Evolutionary conservation across 2,797 vertebrate genomes (phyloP).

Genomic region (Leptoclinus maculatus): DNA sequence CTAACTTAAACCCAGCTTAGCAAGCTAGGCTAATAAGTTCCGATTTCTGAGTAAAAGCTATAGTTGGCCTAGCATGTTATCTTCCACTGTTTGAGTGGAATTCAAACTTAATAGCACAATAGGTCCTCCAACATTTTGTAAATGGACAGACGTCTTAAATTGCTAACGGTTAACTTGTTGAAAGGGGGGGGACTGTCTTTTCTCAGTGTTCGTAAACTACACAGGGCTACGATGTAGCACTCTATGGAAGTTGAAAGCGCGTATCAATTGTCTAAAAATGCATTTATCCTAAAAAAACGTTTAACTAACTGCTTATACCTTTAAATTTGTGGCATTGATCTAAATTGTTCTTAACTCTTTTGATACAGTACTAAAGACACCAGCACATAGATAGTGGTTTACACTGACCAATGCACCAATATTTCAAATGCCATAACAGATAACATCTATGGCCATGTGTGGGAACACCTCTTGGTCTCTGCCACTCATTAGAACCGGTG

Average conservation of each 20-base stretch:
- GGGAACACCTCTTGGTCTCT: not conserved
- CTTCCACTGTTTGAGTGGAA: too few relatives aligned
- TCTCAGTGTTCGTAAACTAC: not conserved
- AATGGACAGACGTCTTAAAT: too few relatives aligned
- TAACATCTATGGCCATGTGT: not conserved
- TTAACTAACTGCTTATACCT: too few relatives aligned
- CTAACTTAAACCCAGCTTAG: too few relatives aligned
- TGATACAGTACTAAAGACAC: too few relatives aligned
- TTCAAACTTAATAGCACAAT: too few relatives aligned
- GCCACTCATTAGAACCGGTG: conserved; percentile 6
- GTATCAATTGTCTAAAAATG: not conserved
- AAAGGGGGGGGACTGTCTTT: not conserved
- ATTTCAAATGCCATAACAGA: not conserved
- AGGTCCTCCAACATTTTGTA: too few relatives aligned
- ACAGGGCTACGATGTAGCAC: not conserved
- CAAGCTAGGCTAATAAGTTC: not conserved
- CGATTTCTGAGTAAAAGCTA: not conserved
- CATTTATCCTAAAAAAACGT: not conserved
- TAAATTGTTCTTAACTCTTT: too few relatives aligned
- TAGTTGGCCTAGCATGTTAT: not conserved
- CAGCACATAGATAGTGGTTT: not conserved
- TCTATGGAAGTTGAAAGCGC: too few relatives aligned
- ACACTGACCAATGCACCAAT: not conserved
- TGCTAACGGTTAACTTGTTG: too few relatives aligned
- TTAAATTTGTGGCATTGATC: too few relatives aligned